phyloP scores from a whole-genome alignment of 2,113 vertebrate genomes.

The Ochotona curzoniae region DNA sequence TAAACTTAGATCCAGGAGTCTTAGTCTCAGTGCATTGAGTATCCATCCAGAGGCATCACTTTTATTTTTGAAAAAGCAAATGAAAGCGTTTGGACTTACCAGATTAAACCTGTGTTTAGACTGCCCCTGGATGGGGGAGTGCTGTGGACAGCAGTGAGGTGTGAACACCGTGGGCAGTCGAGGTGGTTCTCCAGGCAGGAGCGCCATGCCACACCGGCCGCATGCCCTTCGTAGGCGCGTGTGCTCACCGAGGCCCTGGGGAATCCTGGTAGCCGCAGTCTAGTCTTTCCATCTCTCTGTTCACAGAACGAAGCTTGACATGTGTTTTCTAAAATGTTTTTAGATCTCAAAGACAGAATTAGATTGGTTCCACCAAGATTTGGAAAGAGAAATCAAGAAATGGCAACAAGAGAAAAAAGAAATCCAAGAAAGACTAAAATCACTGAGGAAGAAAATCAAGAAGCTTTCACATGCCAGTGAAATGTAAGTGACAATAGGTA shows the following conservation, averaged over 20 bases:
- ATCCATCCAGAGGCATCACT: neutral
- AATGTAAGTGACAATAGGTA: slow-evolving; percentile 81
- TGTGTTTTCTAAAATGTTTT: slow-evolving; percentile 34
- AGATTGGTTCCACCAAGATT: slow-evolving; percentile 89
- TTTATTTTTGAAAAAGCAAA: slow-evolving; percentile 12
- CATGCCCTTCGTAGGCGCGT: neutral
- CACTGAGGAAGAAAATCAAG: slow-evolving; percentile 87
- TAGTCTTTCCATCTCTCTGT: neutral
- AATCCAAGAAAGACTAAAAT: slow-evolving; percentile 90
- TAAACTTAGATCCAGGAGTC: neutral
- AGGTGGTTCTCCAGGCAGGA: neutral
- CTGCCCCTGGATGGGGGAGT: neutral
- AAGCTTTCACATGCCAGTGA: slow-evolving; percentile 84
- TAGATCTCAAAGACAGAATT: slow-evolving; percentile 93
- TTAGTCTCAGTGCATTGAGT: too few relatives aligned
- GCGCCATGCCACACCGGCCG: too few relatives aligned
- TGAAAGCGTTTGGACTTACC: neutral
- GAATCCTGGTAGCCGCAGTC: neutral
- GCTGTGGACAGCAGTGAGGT: too few relatives aligned
- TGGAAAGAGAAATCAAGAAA: slow-evolving; percentile 90
- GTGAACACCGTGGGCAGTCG: neutral
- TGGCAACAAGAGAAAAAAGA: slow-evolving; percentile 95
- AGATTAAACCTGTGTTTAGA: neutral
- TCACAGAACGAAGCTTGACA: neutral
- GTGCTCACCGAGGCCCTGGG: too few relatives aligned